Conservation (phyloP, 1,140 invertebrate genomes). For the Drosophila orena region DNA sequence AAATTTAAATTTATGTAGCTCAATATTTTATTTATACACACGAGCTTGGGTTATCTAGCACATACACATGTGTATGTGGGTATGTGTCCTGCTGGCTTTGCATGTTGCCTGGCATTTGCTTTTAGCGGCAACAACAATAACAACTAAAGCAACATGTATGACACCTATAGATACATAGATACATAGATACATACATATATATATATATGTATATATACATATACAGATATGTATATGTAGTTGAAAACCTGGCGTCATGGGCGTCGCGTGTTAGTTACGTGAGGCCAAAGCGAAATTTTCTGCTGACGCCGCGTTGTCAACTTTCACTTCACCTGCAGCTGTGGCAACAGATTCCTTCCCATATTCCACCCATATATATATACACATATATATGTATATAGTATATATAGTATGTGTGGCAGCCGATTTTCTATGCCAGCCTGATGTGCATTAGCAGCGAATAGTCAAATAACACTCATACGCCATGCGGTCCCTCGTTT, state of each 20-base stretch:
- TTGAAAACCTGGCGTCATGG: conserved; percentile 38
- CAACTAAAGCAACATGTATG: neutral
- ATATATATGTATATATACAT: conserved; percentile 5
- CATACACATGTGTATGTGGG: conserved; percentile 10
- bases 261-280: conserved; percentile 63
- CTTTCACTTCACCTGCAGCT: conserved; percentile 80
- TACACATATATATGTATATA: no score
- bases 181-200: neutral
- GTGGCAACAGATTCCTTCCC: conserved; percentile 43
- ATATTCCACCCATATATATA: conserved; percentile 3
- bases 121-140: conserved; percentile 52
- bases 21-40: conserved; percentile 77
- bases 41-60: conserved; percentile 8
- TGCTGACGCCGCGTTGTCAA: conserved; percentile 75
- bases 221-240: conserved; percentile 14
- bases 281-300: conserved; percentile 71
- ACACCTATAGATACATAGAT: conserved; percentile 8
- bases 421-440: conserved; percentile 9
- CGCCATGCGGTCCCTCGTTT: conserved; percentile 67
- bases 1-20: conserved; percentile 78
- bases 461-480: conserved; percentile 79
- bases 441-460: conserved; percentile 64
- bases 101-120: conserved; percentile 66
- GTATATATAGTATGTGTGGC: neutral
- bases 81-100: conserved; percentile 57